Evolutionary conservation across 2,113 vertebrate species (phyloP).

Genomic region (Scolopax mira): DNA sequence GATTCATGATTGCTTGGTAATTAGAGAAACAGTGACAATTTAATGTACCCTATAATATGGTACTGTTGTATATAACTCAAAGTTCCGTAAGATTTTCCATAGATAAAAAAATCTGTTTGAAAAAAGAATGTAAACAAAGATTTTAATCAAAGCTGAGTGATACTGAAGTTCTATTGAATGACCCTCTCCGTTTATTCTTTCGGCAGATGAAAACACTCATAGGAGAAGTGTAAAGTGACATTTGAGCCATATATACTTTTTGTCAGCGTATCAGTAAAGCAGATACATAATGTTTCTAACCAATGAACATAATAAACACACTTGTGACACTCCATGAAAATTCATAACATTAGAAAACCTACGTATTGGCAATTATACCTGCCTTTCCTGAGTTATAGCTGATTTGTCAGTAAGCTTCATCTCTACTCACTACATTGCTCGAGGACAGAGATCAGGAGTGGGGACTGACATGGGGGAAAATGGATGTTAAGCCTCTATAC

Average conservation of each 20-base stretch:
- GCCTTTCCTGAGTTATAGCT: not conserved
- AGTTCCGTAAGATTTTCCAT: not conserved
- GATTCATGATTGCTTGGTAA: not conserved
- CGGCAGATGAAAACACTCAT: conserved; percentile 7
- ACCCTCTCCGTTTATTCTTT: conserved; percentile 24
- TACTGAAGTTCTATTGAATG: not conserved
- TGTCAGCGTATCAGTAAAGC: not conserved
- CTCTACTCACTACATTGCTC: not conserved
- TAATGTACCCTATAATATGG: not conserved
- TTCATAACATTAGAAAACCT: not conserved
- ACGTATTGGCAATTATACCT: not conserved
- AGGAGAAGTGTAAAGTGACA: not conserved
- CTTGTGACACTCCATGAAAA: not conserved
- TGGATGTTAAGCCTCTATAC: not conserved
- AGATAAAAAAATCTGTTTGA: not conserved
- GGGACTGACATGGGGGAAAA: not conserved
- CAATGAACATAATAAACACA: not conserved
- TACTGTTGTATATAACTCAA: not conserved
- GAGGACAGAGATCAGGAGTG: not conserved
- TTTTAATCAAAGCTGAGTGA: conserved; percentile 30
- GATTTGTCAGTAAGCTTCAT: not conserved
- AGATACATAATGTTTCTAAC: not conserved
- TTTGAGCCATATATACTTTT: not conserved
- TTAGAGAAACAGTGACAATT: not conserved
- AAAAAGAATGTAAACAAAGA: conserved; percentile 6